Base-by-base conservation (phyloP, 2,888 invertebrate genomes). In the Tenodera sinensis region DNA sequence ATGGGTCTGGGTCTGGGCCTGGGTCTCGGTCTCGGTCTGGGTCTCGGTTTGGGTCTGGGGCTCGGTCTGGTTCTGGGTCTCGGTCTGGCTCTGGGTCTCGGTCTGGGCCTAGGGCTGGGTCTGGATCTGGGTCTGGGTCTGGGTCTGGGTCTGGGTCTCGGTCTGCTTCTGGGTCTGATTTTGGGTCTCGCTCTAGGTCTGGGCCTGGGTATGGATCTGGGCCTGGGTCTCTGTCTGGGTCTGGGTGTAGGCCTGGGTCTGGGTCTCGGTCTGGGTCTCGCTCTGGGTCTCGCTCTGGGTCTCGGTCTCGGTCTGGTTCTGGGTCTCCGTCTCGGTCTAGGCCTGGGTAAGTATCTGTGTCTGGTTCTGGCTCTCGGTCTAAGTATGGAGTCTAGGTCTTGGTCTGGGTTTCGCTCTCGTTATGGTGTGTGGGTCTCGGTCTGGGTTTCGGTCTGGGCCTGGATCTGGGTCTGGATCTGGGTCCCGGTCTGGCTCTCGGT, bases 281-380 rank as follows among this genome's bases (percentile, higher is more conserved):
- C 90, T 90, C 91, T 91, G 90, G 84, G 90, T 88, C 91, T 91
- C 91, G 54, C 87, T 90, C 89, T 91, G 91, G 81, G n/a, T n/a
- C n/a, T n/a, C n/a, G n/a, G n/a, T n/a, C n/a, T n/a, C n/a, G n/a
- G n/a, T n/a, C n/a, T n/a, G 90, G 89, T 85, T 54, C 8, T 15
- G 87, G 2, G 90, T 91, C 91, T 42, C 84, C 91, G 89, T 90
- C 91, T 91, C 89, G 84, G 90, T 88, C 91, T 91, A 91, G 54
- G 88, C 90, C 89, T 91, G 91, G 81, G 89, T 89, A 85, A 90
- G 30, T 88, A 20, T 81, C 82, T 81, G 82, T 20, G 82, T n/a
- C 82, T 20, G 15, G 82, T 15, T n/a, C 82, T 81, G 82, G n/a
- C 15, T 81, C 82, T 81, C n/a, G 82, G n/a, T 15, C 82, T n/a